phyloP scores from a whole-genome alignment of 2,888 invertebrate species.

The Temnothorax unifasciatus region DNA sequence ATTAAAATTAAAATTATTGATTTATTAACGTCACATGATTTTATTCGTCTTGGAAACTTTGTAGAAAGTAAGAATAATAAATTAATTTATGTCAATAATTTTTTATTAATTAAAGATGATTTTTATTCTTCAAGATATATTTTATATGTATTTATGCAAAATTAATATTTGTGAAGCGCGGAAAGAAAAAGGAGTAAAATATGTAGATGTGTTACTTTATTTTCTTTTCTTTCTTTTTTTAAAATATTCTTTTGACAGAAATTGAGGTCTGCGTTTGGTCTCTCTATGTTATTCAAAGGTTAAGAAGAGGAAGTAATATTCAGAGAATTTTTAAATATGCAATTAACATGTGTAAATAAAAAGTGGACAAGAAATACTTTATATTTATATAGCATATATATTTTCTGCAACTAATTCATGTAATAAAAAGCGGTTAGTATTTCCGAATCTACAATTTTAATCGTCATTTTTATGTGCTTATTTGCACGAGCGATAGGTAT shows the following conservation, averaged over 20 bases:
- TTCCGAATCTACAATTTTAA: conserved; percentile 11
- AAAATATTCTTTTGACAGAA: neutral
- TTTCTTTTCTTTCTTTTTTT: neutral
- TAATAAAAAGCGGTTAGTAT: neutral
- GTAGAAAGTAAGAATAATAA: neutral
- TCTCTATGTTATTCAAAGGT: neutral
- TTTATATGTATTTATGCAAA: neutral
- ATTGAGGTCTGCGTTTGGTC: neutral
- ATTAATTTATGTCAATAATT: neutral
- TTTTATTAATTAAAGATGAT: neutral
- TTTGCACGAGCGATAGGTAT: conserved; percentile 20
- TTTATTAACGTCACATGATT: neutral
- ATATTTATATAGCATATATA: neutral
- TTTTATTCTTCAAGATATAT: neutral
- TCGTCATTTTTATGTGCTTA: conserved; percentile 25
- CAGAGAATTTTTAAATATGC: neutral
- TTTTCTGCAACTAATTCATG: neutral
- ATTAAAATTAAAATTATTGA: neutral
- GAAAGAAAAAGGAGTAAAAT: neutral
- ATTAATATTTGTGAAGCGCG: neutral
- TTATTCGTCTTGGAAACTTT: neutral
- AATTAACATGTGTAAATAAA: neutral
- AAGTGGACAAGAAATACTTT: neutral
- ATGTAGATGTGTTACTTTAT: neutral
- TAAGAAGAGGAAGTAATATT: neutral